Conservation (phyloP, 2,888 invertebrate species). For the Acanthosepion lycidas region DNA sequence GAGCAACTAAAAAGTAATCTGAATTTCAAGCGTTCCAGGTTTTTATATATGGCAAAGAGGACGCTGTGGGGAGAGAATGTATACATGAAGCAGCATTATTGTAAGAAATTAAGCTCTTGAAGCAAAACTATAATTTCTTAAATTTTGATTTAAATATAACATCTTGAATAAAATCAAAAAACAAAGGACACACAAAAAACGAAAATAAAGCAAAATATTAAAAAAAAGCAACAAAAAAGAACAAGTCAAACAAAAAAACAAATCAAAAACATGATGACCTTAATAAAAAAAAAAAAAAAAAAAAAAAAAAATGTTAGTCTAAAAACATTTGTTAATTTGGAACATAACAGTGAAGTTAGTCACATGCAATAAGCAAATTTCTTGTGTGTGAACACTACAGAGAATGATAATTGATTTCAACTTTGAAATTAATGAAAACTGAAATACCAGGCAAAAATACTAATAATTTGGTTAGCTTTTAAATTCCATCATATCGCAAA, state of each 20-base stretch:
- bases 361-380: background rate
- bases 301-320: background rate
- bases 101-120: background rate
- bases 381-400: background rate
- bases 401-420: background rate
- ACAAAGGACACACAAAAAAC: too few species aligned
- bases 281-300: background rate
- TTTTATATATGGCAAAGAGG: too few species aligned
- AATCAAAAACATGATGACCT: background rate
- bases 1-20: too few species aligned
- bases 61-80: too few species aligned
- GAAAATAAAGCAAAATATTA: too few species aligned
- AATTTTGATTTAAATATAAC: background rate
- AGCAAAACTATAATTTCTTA: background rate
- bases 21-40: too few species aligned
- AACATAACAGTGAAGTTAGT: background rate
- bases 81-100: too few species aligned
- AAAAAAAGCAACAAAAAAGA: too few species aligned
- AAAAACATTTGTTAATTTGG: background rate
- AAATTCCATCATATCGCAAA: background rate
- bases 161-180: too few species aligned
- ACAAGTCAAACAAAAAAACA: too few species aligned
- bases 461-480: background rate
- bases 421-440: background rate
- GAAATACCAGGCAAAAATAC: background rate